phyloP scores from a whole-genome alignment of 2,797 vertebrate genomes.

The Siniperca scherzeri region DNA sequence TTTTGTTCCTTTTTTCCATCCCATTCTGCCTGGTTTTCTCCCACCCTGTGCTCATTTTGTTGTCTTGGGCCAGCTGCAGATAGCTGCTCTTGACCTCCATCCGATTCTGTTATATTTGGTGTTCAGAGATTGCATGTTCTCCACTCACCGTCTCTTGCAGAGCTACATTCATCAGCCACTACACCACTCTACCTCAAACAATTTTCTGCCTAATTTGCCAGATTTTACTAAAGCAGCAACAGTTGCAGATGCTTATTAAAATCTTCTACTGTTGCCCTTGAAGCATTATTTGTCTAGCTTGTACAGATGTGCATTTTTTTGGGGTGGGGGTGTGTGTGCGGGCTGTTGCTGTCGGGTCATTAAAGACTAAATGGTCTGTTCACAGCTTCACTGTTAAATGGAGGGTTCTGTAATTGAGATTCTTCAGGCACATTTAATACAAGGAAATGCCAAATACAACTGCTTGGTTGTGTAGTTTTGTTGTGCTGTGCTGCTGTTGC shows the following conservation, averaged over 20 bases:
- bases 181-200: slow-evolving; percentile 6
- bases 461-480: not conserved
- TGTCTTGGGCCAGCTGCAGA: slow-evolving; percentile 27
- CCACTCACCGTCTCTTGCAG: slow-evolving; percentile 13
- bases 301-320: slow-evolving; percentile 35
- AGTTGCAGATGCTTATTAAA: slow-evolving; percentile 55
- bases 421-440: slow-evolving; percentile 30
- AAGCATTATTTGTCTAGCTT: slow-evolving; percentile 24
- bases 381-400: slow-evolving; percentile 24
- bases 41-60: slow-evolving; percentile 9
- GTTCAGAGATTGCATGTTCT: slow-evolving; percentile 24
- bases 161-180: slow-evolving; percentile 23
- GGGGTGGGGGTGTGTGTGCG: not conserved
- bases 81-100: not conserved
- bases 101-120: slow-evolving; percentile 23
- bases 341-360: slow-evolving; percentile 34
- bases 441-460: slow-evolving; percentile 16
- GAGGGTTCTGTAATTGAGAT: slow-evolving; percentile 29
- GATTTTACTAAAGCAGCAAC: slow-evolving; percentile 43
- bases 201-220: slow-evolving; percentile 48
- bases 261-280: slow-evolving; percentile 34
- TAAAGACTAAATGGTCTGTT: slow-evolving; percentile 54
- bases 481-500: not conserved
- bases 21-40: slow-evolving; percentile 24
- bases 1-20: slow-evolving; percentile 4